Percentiles rank a stretch among this genome's conserved stretches.
These are phyloP conservation scores for Lontra canadensis DNA, from an alignment of 2,113 vertebrate genomes.

Conservation along the genomic window DNA sequence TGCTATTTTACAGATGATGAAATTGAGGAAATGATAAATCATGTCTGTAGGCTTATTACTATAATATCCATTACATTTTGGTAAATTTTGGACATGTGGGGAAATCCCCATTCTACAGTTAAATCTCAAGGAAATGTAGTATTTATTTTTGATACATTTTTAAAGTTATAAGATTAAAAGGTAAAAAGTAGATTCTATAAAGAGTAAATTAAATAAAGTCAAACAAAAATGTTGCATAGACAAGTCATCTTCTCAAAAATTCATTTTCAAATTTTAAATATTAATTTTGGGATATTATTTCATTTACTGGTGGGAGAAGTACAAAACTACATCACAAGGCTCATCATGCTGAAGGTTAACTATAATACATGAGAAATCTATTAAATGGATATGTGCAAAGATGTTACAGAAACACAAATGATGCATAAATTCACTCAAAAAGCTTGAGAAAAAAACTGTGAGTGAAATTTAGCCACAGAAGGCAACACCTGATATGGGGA, in stretches of 20 bases:
- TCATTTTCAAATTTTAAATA: background rate
- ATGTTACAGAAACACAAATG: background rate
- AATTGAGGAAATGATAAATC: background rate
- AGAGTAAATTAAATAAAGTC: background rate
- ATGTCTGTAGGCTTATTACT: background rate
- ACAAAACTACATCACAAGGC: background rate
- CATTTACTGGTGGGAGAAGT: background rate
- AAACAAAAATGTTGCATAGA: background rate
- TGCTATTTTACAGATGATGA: background rate
- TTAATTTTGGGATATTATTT: background rate
- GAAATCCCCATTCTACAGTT: background rate
- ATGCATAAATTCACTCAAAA: background rate
- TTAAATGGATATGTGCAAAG: background rate
- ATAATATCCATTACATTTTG: background rate
- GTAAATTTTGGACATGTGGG: background rate
- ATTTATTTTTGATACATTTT: background rate
- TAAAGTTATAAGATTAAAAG: background rate
- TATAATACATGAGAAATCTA: background rate
- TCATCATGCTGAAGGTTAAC: background rate
- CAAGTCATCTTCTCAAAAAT: background rate
- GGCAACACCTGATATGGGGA: background rate
- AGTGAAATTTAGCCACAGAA: background rate
- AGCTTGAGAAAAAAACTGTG: background rate
- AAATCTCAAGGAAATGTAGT: background rate
- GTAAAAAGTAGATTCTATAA: background rate